A percentile compares a stretch with the other conserved stretches of the same genome.
These are phyloP conservation scores for Blastobasis adustella DNA, from an alignment of 2,888 invertebrate species.

Conservation along the genomic window DNA sequence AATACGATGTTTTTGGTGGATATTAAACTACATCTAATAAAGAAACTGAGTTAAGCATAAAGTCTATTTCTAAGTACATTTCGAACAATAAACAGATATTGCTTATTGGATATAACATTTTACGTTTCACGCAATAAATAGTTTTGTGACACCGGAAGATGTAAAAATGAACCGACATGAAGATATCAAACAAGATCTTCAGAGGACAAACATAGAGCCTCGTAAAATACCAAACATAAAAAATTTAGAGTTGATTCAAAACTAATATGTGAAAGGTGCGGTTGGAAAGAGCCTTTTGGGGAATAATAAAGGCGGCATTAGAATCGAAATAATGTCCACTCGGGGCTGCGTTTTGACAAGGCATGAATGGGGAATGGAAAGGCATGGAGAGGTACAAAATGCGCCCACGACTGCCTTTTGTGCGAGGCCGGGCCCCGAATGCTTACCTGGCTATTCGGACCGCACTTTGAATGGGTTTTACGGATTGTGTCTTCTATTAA, in stretches of 20 bases:
- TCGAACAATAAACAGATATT: conserved; percentile 4
- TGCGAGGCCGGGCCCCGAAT: conserved; percentile 12
- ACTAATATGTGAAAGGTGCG: not conserved
- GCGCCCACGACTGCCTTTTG: conserved; percentile 16
- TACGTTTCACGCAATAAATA: not conserved
- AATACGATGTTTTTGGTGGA: no score
- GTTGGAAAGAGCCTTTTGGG: not conserved
- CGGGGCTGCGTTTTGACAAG: conserved; percentile 15
- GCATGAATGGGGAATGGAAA: conserved; percentile 14
- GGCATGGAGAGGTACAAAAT: conserved; percentile 19
- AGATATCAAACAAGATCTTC: not conserved
- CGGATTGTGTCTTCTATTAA: conserved; percentile 29
- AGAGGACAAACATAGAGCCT: not conserved
- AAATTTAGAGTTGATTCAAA: not conserved
- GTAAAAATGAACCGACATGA: not conserved
- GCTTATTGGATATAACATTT: conserved; percentile 2
- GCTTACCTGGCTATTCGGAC: conserved; percentile 29
- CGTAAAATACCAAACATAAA: not conserved
- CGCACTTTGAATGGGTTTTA: conserved; percentile 19
- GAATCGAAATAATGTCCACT: conserved; percentile 12
- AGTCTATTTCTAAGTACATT: no score
- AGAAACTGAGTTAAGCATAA: no score
- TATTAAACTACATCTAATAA: no score
- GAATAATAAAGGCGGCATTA: conserved; percentile 1
- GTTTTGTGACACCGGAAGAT: not conserved